These are phyloP conservation scores for Pitta sordida DNA, from an alignment of 2,113 vertebrate species.

Conservation along the genomic window DNA sequence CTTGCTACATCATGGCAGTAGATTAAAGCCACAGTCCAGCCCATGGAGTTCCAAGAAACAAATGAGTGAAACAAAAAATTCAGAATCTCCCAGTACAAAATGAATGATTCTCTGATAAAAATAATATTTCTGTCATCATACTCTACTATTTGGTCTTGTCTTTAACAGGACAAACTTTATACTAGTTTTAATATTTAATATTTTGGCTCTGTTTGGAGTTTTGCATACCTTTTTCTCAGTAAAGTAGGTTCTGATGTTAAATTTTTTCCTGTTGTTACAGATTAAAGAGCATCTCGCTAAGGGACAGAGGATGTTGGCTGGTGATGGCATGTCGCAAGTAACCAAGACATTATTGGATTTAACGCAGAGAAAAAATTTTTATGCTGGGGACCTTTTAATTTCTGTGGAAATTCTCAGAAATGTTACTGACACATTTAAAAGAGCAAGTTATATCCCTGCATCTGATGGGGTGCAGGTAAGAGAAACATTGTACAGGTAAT, in stretches of 20 bases:
- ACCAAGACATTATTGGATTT: conserved; percentile 96
- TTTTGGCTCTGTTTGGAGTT: not conserved
- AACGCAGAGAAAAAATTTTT: conserved; percentile 96
- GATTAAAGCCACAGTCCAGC: not conserved
- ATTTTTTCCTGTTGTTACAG: conserved; percentile 69
- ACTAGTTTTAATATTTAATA: not conserved
- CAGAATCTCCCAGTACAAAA: not conserved
- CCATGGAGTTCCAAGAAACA: not conserved
- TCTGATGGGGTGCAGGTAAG: conserved; percentile 97
- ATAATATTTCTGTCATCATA: not conserved
- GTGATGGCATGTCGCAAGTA: conserved; percentile 97
- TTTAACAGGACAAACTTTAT: not conserved
- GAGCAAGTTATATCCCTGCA: conserved; percentile 94
- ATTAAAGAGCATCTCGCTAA: conserved; percentile 98
- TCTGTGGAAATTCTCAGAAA: conserved; percentile 99
- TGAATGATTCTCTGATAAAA: not conserved
- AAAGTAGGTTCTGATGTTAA: conserved; percentile 64
- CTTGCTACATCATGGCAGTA: not conserved
- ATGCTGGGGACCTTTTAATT: conserved; percentile 93
- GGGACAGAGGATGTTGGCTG: conserved; percentile 90
- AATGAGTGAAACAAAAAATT: not conserved
- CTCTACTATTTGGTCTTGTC: not conserved
- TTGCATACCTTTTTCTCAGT: not conserved
- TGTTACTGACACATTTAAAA: conserved; percentile 96
- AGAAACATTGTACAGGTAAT: not conserved